These are phyloP conservation scores for Xanthorhoe designata DNA, from an alignment of 2,888 invertebrate species.

Conservation along the genomic window DNA sequence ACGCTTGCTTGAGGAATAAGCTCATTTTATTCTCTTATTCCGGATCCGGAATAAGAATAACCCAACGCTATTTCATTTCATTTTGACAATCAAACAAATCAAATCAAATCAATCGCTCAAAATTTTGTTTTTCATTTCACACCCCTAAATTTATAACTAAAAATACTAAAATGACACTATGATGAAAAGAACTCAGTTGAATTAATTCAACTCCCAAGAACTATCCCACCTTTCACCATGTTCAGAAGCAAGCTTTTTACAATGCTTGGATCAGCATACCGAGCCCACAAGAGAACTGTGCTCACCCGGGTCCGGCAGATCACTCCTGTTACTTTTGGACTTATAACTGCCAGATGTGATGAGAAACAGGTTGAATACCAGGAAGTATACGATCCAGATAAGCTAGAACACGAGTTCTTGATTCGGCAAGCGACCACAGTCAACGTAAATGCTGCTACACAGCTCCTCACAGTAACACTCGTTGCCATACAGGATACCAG, in stretches of 20 bases:
- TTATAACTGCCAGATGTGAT: slow-evolving; percentile 66
- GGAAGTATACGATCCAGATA: slow-evolving; percentile 59
- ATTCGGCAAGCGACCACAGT: slow-evolving; percentile 83
- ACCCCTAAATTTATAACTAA: no score
- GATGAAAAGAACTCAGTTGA: not conserved
- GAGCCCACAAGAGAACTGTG: slow-evolving; percentile 50
- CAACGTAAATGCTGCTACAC: slow-evolving; percentile 83
- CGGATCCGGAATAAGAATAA: no score
- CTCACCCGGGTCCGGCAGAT: slow-evolving; percentile 55
- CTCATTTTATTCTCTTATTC: no score
- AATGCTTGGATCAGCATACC: slow-evolving; percentile 55
- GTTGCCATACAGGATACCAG: slow-evolving; percentile 84
- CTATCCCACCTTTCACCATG: slow-evolving; percentile 47
- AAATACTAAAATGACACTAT: not conserved
- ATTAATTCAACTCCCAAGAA: not conserved
- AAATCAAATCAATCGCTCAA: no score
- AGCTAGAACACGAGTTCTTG: slow-evolving; percentile 80
- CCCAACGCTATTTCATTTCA: no score
- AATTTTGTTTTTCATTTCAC: not conserved
- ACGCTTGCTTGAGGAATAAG: no score
- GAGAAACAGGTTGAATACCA: slow-evolving; percentile 56
- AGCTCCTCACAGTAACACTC: slow-evolving; percentile 81
- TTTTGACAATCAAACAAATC: no score
- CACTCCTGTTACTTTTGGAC: slow-evolving; percentile 62
- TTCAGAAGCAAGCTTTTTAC: slow-evolving; percentile 62